Percentiles rank a stretch among this genome's conserved stretches.
Conservation (phyloP, 2,113 vertebrate genomes). For the Rhagologus leucostigma region DNA sequence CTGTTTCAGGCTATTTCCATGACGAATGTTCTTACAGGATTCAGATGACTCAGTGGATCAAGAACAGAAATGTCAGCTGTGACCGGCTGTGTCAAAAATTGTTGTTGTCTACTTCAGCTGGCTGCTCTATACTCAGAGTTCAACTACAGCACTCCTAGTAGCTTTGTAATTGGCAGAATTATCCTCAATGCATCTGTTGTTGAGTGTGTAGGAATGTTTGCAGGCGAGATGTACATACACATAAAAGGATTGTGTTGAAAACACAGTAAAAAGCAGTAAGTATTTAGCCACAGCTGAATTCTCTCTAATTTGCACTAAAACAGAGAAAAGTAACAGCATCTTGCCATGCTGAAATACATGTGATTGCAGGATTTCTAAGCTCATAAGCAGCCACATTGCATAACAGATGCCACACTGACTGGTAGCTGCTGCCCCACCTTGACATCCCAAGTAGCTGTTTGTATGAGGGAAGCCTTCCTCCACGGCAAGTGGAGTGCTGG, state of each 20-base stretch:
- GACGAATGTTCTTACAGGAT: conserved; percentile 51
- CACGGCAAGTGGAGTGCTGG: background rate
- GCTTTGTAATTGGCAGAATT: conserved; percentile 18
- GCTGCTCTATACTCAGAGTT: background rate
- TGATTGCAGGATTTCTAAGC: background rate
- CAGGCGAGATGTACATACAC: background rate
- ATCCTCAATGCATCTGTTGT: background rate
- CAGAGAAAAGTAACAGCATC: background rate
- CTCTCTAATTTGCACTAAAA: conserved; percentile 19
- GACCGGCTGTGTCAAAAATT: conserved; percentile 16
- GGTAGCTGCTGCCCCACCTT: background rate
- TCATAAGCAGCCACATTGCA: background rate
- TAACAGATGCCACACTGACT: conserved; percentile 10
- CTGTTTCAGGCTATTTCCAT: conserved; percentile 42
- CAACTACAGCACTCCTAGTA: background rate
- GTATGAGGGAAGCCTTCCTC: background rate
- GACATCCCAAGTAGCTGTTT: background rate
- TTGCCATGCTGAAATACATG: background rate
- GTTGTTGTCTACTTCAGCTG: conserved; percentile 8
- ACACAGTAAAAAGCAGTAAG: background rate
- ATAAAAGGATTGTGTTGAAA: background rate
- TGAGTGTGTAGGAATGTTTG: background rate
- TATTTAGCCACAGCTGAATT: background rate
- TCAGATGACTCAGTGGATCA: conserved; percentile 37
- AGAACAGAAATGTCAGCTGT: conserved; percentile 45